phyloP scores from a whole-genome alignment of 2,113 vertebrate species.

The Muscicapa adusta region DNA sequence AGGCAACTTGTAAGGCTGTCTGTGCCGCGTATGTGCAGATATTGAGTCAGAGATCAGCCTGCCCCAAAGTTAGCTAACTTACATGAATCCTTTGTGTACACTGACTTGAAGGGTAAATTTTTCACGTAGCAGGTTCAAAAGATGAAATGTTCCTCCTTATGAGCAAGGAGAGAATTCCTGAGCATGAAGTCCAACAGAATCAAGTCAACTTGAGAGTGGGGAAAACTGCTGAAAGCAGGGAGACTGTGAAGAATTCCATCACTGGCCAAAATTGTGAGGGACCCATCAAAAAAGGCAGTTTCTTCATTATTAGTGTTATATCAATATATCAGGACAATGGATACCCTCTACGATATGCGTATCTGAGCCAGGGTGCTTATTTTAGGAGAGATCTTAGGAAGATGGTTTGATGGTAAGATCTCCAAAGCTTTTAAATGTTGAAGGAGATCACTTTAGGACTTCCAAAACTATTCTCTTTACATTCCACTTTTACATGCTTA shows the following conservation, averaged over 20 bases:
- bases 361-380: background rate
- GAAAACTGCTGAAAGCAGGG: background rate
- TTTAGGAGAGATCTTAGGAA: background rate
- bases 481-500: background rate
- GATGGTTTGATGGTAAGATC: background rate
- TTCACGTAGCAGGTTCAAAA: background rate
- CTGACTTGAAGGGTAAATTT: background rate
- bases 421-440: background rate
- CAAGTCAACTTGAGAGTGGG: background rate
- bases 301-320: background rate
- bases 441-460: background rate
- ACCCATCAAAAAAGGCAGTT: background rate
- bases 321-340: background rate
- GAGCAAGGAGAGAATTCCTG: background rate
- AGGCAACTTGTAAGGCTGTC: background rate
- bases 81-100: background rate
- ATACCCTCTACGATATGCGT: background rate
- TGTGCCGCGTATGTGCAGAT: fast-evolving
- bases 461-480: background rate
- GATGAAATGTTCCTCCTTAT: background rate
- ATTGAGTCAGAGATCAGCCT: background rate
- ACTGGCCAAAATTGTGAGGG: background rate
- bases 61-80: background rate
- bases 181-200: background rate
- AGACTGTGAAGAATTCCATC: background rate